Percentiles rank a stretch among this genome's conserved stretches.
These are phyloP conservation scores for Pammene aurita DNA, from an alignment of 2,888 invertebrate genomes.

Conservation along the genomic window DNA sequence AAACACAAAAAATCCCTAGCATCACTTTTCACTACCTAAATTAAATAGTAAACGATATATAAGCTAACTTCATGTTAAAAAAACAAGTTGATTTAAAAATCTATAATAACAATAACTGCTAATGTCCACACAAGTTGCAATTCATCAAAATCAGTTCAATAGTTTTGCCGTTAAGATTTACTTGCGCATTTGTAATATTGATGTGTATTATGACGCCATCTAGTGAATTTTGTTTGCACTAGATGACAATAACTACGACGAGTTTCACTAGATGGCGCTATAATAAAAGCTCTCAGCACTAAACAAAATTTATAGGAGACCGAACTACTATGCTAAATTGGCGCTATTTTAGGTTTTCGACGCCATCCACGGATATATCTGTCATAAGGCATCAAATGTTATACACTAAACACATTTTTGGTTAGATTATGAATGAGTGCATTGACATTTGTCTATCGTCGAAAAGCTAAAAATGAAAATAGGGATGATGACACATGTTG, in stretches of 20 bases:
- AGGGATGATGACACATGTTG: too few relatives aligned
- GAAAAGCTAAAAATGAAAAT: too few relatives aligned
- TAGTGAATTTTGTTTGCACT: not conserved
- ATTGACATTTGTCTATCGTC: too few relatives aligned
- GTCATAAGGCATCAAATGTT: too few relatives aligned
- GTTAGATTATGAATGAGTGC: too few relatives aligned
- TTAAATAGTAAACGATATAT: not conserved
- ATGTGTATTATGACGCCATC: not conserved
- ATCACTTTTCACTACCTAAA: not conserved
- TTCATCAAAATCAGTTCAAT: not conserved
- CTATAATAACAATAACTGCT: not conserved
- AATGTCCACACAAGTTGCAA: not conserved
- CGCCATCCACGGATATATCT: too few relatives aligned
- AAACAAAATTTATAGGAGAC: too few relatives aligned
- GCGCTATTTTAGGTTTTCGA: too few relatives aligned
- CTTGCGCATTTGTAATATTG: not conserved
- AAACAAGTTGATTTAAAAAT: not conserved
- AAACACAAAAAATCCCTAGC: not conserved
- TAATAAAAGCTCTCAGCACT: not conserved
- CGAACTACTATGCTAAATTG: too few relatives aligned
- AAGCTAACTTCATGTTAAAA: not conserved
- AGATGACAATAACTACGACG: not conserved
- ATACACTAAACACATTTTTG: too few relatives aligned
- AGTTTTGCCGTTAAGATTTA: not conserved
- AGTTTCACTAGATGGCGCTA: constrained; percentile 9